Base-by-base conservation (phyloP, 2,113 vertebrate genomes). In the Apistogramma diplotaenia region DNA sequence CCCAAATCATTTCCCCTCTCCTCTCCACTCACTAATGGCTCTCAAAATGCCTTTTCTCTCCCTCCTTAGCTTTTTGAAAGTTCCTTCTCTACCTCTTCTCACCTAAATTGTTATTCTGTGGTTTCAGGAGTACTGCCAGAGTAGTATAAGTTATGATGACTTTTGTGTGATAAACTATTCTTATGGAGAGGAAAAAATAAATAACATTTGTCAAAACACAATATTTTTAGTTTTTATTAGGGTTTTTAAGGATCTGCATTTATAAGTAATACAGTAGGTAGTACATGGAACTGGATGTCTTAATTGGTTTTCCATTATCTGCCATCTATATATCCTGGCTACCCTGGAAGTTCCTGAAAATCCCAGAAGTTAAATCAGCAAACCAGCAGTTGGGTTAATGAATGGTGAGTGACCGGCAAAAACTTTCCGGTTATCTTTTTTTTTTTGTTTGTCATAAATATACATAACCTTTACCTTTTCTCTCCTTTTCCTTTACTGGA, bases 21-120 rank as follows among this genome's bases (percentile, higher is more conserved):
- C 18, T 27, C 74, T 74, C 6, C 18, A 62, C 57, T 23, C 62
- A 81, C 40, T 82, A 85, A 87, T 89, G 76, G 85, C 87, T 75
- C 84, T 82, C 74, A 80, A 86, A 90, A 62, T 79, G 12, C 43
- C 60, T 74, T 31, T 49, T 81, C 70, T 79, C 29, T 33, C 9
- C 43, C 60, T 73, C 43, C 58, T 76, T 46, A 25, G 49, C 72
- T 75, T 6, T 27, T 85, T 85, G 65, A 72, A 70, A 53, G 33
- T 76, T 88, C 7, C 57, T 77, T 77, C 57, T 53, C 29, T 6
- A 10, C 40, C 77, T 58, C 31, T 84, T 82, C 18, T 43, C n/a
- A 8, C 12, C 8, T 46, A 16, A 73, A 78, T 74, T 67, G 56
- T 53, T 60, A 74, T 71, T 46, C 23, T 76, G 49, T 53, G 51